Conservation (phyloP, 2,888 invertebrate species). For the Mellilla xanthometata region DNA sequence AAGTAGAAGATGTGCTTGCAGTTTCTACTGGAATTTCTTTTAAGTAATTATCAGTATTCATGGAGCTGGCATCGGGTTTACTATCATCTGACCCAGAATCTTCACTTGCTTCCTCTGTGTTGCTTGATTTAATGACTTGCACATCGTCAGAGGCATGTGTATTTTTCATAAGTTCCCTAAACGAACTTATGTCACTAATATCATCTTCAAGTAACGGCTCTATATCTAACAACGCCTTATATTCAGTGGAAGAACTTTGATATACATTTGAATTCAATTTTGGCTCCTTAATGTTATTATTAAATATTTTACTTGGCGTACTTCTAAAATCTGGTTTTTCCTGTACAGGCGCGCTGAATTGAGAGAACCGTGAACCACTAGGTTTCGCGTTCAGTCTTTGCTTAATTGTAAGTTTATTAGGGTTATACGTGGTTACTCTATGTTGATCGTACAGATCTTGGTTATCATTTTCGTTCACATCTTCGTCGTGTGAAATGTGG, state of each 20-base stretch:
- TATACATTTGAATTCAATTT: slow-evolving; percentile 47
- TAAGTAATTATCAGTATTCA: slow-evolving; percentile 63
- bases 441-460: slow-evolving; percentile 71
- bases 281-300: slow-evolving; percentile 42
- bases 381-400: slow-evolving; percentile 67
- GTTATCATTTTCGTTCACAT: slow-evolving; percentile 66
- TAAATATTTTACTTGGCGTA: slow-evolving; percentile 43
- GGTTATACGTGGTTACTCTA: slow-evolving; percentile 75
- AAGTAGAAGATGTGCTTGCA: slow-evolving; percentile 35
- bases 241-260: slow-evolving; percentile 68
- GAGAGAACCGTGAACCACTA: slow-evolving; percentile 51
- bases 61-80: slow-evolving; percentile 69
- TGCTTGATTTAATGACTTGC: slow-evolving; percentile 77
- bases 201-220: slow-evolving; percentile 83
- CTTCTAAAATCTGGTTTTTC: slow-evolving; percentile 44
- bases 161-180: slow-evolving; percentile 75
- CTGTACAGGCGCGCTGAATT: slow-evolving; percentile 44
- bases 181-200: slow-evolving; percentile 74
- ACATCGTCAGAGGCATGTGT: slow-evolving; percentile 75
- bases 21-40: slow-evolving; percentile 42
- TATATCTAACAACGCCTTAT: slow-evolving; percentile 77
- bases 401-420: slow-evolving; percentile 60
- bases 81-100: slow-evolving; percentile 56
- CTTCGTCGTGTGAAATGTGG: slow-evolving; percentile 65
- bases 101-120: slow-evolving; percentile 41